phyloP scores from a whole-genome alignment of 2,797 vertebrate genomes.

The Hippopotamyrus pictus region DNA sequence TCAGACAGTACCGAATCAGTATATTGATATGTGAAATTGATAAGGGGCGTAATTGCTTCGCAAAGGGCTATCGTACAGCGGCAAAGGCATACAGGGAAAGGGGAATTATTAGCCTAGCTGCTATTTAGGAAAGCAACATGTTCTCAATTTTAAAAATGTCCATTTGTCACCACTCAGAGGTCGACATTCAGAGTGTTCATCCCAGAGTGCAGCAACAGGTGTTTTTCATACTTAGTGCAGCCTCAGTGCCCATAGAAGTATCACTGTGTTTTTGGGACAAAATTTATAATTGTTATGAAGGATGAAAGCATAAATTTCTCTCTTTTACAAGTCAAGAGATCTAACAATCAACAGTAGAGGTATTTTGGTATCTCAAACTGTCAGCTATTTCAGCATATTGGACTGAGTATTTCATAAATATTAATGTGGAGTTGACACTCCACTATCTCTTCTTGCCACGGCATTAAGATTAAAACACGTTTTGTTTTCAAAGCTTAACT shows the following conservation, averaged over 20 bases:
- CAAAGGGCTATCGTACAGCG: neutral
- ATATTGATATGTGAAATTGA: neutral
- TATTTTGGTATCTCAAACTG: neutral
- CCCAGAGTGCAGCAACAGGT: neutral
- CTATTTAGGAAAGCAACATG: neutral
- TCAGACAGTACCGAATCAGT: neutral
- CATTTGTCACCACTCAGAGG: neutral
- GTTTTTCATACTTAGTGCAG: neutral
- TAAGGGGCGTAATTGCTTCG: neutral
- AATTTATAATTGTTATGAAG: neutral
- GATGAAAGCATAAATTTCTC: neutral
- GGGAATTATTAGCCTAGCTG: neutral
- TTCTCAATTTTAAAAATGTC: neutral
- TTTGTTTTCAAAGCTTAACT: neutral
- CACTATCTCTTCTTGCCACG: neutral
- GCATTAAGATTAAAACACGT: neutral
- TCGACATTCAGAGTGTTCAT: neutral
- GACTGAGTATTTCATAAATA: neutral
- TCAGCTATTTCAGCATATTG: neutral
- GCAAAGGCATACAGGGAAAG: slow-evolving; percentile 11
- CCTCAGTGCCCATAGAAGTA: neutral
- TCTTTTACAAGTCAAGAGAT: neutral
- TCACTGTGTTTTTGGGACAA: neutral
- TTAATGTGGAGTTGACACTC: neutral
- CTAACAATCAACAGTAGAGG: neutral